Evolutionary conservation across 2,113 vertebrate genomes (phyloP).

Genomic region (Rutilus rutilus): DNA sequence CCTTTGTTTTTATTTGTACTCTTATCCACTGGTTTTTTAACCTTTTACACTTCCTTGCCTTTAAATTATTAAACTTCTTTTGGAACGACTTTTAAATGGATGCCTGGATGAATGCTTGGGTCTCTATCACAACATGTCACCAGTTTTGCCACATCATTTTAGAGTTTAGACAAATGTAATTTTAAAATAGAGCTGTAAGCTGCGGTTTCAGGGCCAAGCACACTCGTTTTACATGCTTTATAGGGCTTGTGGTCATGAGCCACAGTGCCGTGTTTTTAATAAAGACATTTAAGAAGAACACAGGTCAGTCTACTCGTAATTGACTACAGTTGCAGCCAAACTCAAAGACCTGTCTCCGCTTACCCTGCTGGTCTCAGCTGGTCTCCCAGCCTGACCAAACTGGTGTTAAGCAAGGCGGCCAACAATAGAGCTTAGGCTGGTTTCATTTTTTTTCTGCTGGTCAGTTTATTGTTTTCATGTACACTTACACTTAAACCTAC

Average conservation of each 20-base stretch:
- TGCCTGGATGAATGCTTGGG: no score
- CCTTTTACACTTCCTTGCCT: no score
- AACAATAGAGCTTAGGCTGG: neutral
- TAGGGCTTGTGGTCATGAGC: neutral
- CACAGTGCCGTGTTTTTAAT: neutral
- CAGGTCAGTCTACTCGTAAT: neutral
- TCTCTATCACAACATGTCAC: conserved; percentile 61
- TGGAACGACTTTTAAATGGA: no score
- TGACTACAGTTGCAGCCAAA: neutral
- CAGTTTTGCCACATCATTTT: conserved; percentile 68
- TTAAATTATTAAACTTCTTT: no score
- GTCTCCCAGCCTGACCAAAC: neutral
- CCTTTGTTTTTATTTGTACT: no score
- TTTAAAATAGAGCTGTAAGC: conserved; percentile 59
- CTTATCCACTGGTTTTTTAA: no score
- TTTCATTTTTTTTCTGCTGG: neutral
- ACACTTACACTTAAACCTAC: no score
- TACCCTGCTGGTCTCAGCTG: neutral
- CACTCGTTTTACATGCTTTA: neutral
- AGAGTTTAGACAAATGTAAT: conserved; percentile 68
- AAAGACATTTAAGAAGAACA: neutral
- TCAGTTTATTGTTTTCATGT: neutral
- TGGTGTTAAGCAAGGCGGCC: neutral
- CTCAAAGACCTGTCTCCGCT: neutral
- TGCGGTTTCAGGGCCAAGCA: conserved; percentile 43